These are phyloP conservation scores for Philonicus albiceps DNA, from an alignment of 2,888 invertebrate species.

Conservation along the genomic window DNA sequence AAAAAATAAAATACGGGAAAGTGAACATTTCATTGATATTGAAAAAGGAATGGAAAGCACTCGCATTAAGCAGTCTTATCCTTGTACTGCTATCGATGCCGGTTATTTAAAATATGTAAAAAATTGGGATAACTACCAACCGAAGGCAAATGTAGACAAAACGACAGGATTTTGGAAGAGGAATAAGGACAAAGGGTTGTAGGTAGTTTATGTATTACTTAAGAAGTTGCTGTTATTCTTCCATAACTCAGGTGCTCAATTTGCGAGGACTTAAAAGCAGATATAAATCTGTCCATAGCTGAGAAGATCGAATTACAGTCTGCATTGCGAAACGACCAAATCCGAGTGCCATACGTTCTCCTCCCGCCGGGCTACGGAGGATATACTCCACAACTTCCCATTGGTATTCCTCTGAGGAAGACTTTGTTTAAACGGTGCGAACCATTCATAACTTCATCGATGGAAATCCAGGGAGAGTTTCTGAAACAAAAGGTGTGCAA, in stretches of 20 bases:
- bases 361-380: conserved; percentile 49
- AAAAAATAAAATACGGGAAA: neutral
- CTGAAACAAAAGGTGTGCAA: neutral
- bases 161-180: conserved; percentile 48
- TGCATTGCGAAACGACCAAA: conserved; percentile 34
- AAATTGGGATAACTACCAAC: conserved; percentile 47
- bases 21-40: neutral
- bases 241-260: conserved; percentile 18
- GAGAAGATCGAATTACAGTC: conserved; percentile 42
- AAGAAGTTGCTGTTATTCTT: neutral
- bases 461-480: conserved; percentile 46
- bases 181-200: conserved; percentile 38
- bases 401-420: conserved; percentile 45
- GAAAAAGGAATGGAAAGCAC: neutral
- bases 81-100: conserved; percentile 21
- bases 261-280: conserved; percentile 16
- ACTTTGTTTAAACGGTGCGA: conserved; percentile 47
- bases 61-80: neutral
- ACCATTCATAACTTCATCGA: conserved; percentile 45
- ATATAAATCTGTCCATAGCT: conserved; percentile 19
- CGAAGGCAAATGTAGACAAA: conserved; percentile 48
- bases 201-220: neutral
- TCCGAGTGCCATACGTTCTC: conserved; percentile 47
- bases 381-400: conserved; percentile 45
- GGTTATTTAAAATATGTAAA: conserved; percentile 44